Conservation (phyloP, 2,888 invertebrate species). For the Nasonia oneida region DNA sequence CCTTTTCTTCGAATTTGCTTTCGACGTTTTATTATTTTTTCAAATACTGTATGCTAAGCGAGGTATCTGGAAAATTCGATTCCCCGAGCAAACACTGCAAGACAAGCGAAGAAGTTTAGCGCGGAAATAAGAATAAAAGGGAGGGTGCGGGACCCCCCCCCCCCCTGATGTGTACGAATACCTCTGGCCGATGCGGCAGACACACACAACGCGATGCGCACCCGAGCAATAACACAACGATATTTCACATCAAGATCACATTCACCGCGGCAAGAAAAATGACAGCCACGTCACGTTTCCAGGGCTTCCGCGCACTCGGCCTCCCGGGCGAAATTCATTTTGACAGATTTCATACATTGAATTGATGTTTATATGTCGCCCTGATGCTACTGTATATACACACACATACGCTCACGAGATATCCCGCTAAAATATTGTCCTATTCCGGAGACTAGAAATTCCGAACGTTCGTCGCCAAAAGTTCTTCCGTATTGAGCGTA, state of each 20-base stretch:
- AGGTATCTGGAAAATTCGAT: conserved; percentile 1
- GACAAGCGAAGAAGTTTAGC: conserved; percentile 41
- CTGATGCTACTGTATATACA: conserved; percentile 64
- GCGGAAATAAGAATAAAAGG: conserved; percentile 54
- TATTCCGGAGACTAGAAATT: conserved; percentile 18
- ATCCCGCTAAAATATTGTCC: conserved; percentile 67
- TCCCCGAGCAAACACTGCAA: conserved; percentile 3
- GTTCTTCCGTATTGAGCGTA: neutral
- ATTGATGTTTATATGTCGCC: conserved; percentile 78
- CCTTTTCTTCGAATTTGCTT: neutral
- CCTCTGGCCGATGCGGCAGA: conserved; percentile 62
- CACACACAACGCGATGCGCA: conserved; percentile 65
- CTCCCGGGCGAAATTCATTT: conserved; percentile 77
- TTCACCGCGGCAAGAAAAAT: conserved; percentile 76
- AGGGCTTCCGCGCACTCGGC: conserved; percentile 57
- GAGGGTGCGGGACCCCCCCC: conserved; percentile 51
- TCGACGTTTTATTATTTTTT: neutral
- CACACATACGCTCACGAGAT: conserved; percentile 71
- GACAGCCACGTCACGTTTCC: conserved; percentile 70
- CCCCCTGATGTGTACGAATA: conserved; percentile 54
- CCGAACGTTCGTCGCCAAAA: conserved; percentile 53
- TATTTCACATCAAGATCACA: conserved; percentile 78
- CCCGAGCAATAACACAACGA: conserved; percentile 75
- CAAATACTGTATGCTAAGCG: neutral
- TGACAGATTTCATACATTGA: conserved; percentile 78